A percentile compares a stretch with the other conserved stretches of the same genome.
Conservation (phyloP, 2,113 vertebrate genomes). For the Erpornis zantholeuca region DNA sequence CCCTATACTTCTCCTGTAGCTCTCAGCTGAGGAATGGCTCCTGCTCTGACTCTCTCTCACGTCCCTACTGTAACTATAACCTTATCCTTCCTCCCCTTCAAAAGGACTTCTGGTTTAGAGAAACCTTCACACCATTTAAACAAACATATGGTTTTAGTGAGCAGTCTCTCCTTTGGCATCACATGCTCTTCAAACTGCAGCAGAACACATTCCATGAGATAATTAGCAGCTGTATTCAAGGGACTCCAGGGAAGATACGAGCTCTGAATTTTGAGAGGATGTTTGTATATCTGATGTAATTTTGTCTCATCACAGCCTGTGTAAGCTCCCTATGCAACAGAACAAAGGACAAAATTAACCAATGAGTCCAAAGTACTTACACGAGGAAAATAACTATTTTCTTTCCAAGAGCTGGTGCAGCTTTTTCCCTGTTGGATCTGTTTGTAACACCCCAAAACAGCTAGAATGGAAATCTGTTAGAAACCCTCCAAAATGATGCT, state of each 20-base stretch:
- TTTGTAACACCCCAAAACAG: background rate
- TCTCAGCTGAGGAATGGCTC: background rate
- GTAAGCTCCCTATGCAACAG: background rate
- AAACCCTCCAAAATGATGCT: background rate
- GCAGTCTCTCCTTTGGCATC: background rate
- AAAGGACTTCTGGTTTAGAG: background rate
- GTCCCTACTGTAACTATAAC: background rate
- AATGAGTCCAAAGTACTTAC: background rate
- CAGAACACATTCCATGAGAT: background rate
- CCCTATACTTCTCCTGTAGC: background rate
- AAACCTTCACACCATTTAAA: background rate
- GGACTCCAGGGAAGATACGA: background rate
- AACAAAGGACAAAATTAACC: conserved; percentile 4
- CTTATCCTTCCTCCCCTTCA: background rate
- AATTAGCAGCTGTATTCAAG: conserved; percentile 17
- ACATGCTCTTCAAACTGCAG: background rate
- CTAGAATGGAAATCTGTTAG: background rate
- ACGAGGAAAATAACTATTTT: background rate
- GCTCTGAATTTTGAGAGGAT: conserved; percentile 19
- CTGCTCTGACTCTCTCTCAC: background rate
- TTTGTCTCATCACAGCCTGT: background rate
- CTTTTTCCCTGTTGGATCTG: background rate
- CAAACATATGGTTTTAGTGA: background rate
- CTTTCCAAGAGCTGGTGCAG: background rate
- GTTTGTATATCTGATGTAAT: background rate